These are phyloP conservation scores for Columba guinea DNA, from an alignment of 2,797 vertebrate species.

Conservation along the genomic window DNA sequence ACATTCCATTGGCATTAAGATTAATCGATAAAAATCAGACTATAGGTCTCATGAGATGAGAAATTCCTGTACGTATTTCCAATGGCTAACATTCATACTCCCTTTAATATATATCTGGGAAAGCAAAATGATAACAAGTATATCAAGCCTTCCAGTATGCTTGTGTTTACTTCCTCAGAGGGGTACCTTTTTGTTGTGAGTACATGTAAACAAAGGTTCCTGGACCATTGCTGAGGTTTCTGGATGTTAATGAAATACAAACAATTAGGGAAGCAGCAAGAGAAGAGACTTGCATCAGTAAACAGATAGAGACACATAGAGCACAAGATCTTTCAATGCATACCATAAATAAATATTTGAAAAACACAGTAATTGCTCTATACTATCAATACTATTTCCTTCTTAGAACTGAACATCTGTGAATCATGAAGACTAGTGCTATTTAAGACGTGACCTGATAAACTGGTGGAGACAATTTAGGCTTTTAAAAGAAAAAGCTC, in stretches of 20 bases:
- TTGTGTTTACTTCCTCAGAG: neutral
- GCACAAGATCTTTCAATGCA: neutral
- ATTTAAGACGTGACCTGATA: neutral
- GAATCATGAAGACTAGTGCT: neutral
- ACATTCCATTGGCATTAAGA: neutral
- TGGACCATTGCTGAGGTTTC: neutral
- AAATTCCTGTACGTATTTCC: rapidly evolving
- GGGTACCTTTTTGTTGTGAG: rapidly evolving
- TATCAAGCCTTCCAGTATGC: neutral
- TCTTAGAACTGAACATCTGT: neutral
- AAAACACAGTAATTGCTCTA: neutral
- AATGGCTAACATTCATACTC: neutral
- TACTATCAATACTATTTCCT: neutral
- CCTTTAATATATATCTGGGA: neutral
- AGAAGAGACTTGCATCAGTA: neutral
- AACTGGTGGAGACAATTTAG: neutral
- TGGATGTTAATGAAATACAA: neutral
- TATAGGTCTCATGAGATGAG: neutral
- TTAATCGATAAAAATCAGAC: neutral
- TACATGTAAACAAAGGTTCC: neutral
- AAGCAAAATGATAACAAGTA: neutral
- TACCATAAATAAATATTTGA: neutral
- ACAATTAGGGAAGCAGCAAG: neutral
- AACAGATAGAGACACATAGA: neutral
- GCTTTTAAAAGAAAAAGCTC: neutral